Conservation (phyloP, 2,888 invertebrate species). For the Drosophila prolongata region DNA sequence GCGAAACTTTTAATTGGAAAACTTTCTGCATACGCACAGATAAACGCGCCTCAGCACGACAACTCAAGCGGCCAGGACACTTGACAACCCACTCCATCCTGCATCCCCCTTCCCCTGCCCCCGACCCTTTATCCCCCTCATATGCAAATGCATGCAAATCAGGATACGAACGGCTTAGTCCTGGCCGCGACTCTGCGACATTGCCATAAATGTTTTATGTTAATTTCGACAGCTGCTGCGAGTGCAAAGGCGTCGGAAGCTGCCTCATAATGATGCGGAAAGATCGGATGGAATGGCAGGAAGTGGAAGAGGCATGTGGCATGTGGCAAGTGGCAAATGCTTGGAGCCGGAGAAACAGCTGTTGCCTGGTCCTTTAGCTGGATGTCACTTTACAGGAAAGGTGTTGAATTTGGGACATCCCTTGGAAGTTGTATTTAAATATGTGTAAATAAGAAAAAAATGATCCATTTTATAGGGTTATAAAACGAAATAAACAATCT, state of each 20-base stretch:
- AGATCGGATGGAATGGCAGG: conserved; percentile 6
- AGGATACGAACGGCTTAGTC: conserved; percentile 35
- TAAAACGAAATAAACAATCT: no score
- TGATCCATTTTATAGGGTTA: not conserved
- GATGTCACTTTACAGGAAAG: not conserved
- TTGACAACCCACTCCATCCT: conserved; percentile 41
- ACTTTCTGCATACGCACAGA: conserved; percentile 73
- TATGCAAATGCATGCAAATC: conserved; percentile 49
- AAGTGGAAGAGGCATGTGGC: no score
- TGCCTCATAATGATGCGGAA: conserved; percentile 22
- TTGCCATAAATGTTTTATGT: conserved; percentile 68
- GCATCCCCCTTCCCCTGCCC: not conserved
- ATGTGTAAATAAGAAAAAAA: not conserved
- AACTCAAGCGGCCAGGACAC: conserved; percentile 35
- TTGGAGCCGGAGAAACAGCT: not conserved
- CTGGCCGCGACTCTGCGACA: conserved; percentile 45
- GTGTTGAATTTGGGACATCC: not conserved
- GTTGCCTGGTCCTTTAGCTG: not conserved
- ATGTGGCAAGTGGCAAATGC: no score
- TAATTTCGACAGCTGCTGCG: conserved; percentile 52
- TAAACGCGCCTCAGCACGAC: conserved; percentile 55
- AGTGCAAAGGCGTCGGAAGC: conserved; percentile 16
- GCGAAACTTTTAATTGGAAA: conserved; percentile 72
- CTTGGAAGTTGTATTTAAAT: not conserved
- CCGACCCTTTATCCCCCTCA: not conserved